Evolutionary conservation across 1,140 invertebrate species (phyloP), one percentile per base, ranked within the genome.

Genomic region (Propsilocerus akamusi): DNA sequence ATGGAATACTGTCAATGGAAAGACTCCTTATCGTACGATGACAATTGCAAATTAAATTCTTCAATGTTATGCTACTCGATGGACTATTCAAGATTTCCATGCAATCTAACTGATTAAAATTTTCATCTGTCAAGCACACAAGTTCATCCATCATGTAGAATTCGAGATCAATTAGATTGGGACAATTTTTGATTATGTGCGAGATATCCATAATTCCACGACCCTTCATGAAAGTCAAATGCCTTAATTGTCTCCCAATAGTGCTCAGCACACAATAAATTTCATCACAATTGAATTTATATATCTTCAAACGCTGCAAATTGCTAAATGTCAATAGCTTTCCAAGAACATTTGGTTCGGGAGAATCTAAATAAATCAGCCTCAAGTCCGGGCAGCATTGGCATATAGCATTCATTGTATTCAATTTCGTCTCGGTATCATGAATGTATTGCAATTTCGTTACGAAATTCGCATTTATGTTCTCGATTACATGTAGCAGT

Each of bases 1-100:
- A 60, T 5, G 58, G 55, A 1, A 65, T 58, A 5, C 58, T 59
- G 20, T 65, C 76, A n/a, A 79, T 70, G 1, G 76, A 72, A 47
- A 79, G 57, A 34, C 74, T 72, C 58, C 72, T 75, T 0, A 79
- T 58, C 49, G 70, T 70, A 3, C 73, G 75, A 41, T 41, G 34
- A 53, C 65, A 67, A 46, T 67, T 69, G 49, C 70, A 73, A 57
- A 80, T 70, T 26, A 79, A 61, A 53, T 72, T 71, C 55, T 71
- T 76, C 3, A 79, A 55, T 25, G 71, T 69, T 2, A 66, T 67
- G 46, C 65, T 65, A 24, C 68, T 67, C 8, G 78, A 61, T 47
- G 73, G 70, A 49, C 74, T 75, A 54, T 77, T 73, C 23, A 76
- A 67, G 25, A 80, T 72, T 60, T 79, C 76, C 24, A 78, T 61